phyloP scores from a whole-genome alignment of 2,797 vertebrate species.

The Cetoscarus ocellatus region DNA sequence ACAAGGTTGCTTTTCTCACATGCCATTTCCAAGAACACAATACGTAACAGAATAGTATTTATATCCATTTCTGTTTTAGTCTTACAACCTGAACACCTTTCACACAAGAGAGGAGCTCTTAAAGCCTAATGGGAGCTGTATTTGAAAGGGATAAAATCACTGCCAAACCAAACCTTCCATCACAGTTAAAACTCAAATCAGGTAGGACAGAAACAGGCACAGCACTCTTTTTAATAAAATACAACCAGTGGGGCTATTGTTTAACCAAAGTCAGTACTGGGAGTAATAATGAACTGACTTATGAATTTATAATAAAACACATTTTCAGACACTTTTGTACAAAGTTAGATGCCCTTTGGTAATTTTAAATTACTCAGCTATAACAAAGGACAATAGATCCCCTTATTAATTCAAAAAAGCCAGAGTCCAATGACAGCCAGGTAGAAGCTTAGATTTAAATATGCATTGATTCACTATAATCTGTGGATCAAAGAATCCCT shows the following conservation, averaged over 20 bases:
- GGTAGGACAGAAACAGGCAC: too few species aligned
- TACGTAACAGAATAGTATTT: too few species aligned
- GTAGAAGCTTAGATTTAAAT: conserved; percentile 20
- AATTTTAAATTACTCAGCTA: not conserved
- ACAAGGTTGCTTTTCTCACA: too few species aligned
- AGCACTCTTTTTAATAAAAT: too few species aligned
- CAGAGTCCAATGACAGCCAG: not conserved
- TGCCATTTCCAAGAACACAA: too few species aligned
- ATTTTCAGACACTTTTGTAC: conserved; percentile 4
- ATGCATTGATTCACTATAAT: conserved; percentile 17
- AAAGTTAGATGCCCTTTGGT: not conserved
- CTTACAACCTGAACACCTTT: too few species aligned
- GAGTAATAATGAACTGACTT: not conserved
- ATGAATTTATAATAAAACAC: not conserved
- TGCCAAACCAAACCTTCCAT: too few species aligned
- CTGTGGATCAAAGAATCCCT: conserved; percentile 49
- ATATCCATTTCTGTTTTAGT: too few species aligned
- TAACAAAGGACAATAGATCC: not conserved
- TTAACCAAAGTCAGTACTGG: not conserved
- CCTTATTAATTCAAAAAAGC: not conserved
- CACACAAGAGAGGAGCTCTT: too few species aligned
- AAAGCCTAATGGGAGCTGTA: too few species aligned
- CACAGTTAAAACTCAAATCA: too few species aligned
- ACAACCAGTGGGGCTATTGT: not conserved
- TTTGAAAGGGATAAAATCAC: too few species aligned